A percentile compares a stretch with the other conserved stretches of the same genome.
phyloP scores from a whole-genome alignment of 1,140 invertebrate species.

The Penaeus japonicus region DNA sequence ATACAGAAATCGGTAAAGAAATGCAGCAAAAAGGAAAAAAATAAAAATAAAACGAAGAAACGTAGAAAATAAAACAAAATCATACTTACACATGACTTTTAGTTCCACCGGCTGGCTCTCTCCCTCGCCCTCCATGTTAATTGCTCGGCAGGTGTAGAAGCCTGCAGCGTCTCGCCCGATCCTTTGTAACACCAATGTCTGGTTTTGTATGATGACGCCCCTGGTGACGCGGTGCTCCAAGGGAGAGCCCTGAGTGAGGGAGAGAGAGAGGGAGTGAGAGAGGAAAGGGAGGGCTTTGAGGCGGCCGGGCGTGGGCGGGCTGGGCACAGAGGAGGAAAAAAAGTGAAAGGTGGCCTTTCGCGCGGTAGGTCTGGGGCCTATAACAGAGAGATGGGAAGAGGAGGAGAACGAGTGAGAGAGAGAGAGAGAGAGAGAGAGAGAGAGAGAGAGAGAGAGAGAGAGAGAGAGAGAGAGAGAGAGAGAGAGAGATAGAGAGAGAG shows the following conservation, averaged over 20 bases:
- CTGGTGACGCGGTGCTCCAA: constrained; percentile 63
- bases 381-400: too few relatives aligned
- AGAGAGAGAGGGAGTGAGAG: neutral
- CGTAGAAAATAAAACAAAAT: too few relatives aligned
- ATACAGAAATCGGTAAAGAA: too few relatives aligned
- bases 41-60: too few relatives aligned
- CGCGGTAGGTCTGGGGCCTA: too few relatives aligned
- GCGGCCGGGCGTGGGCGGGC: neutral
- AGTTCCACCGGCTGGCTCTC: constrained; percentile 48
- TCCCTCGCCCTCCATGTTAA: constrained; percentile 81
- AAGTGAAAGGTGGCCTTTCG: too few relatives aligned
- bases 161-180: constrained; percentile 79
- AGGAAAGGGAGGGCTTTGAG: neutral
- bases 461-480: too few relatives aligned
- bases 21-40: too few relatives aligned
- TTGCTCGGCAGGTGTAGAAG: constrained; percentile 81
- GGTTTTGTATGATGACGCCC: constrained; percentile 59
- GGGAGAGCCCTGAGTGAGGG: constrained; percentile 60
- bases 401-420: too few relatives aligned
- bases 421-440: too few relatives aligned
- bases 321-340: neutral
- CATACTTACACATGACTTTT: constrained; percentile 30
- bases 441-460: too few relatives aligned
- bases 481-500: too few relatives aligned
- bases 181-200: constrained; percentile 80